Evolutionary conservation across 2,888 invertebrate species (phyloP).

Genomic region (Unio delphinus): DNA sequence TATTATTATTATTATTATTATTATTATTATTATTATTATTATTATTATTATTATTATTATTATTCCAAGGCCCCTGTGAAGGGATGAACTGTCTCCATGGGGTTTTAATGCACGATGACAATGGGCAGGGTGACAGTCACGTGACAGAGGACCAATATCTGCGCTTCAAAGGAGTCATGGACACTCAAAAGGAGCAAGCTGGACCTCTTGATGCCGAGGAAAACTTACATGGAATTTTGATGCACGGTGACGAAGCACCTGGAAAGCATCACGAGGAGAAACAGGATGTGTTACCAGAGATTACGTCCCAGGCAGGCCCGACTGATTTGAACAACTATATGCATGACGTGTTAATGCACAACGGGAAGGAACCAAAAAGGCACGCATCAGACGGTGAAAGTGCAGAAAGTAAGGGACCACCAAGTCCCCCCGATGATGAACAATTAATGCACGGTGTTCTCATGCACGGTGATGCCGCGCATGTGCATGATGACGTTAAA

Average conservation of each 20-base stretch:
- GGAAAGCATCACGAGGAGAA: conserved; percentile 29
- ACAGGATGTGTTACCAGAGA: conserved; percentile 14
- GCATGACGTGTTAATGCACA: conserved; percentile 20
- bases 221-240: conserved; percentile 51
- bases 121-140: conserved; percentile 35
- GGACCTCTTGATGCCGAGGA: conserved; percentile 41
- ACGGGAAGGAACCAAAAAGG: conserved; percentile 7
- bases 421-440: conserved; percentile 16
- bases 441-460: conserved; percentile 43
- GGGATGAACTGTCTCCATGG: conserved; percentile 54
- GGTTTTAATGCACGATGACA: conserved; percentile 52
- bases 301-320: conserved; percentile 16
- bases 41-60: conserved; percentile 6
- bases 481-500: conserved; percentile 2
- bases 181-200: conserved; percentile 10
- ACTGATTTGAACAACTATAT: conserved; percentile 32
- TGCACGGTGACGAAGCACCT: conserved; percentile 45
- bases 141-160: conserved; percentile 41
- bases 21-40: conserved; percentile 3
- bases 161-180: conserved; percentile 25
- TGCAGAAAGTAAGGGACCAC: background rate
- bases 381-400: background rate
- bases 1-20: too few species aligned
- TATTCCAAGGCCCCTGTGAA: conserved; percentile 37
- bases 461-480: conserved; percentile 39